Base-by-base conservation (phyloP, 64 coral and sea anemone genomes). In the Pocillopora damicornis region DNA sequence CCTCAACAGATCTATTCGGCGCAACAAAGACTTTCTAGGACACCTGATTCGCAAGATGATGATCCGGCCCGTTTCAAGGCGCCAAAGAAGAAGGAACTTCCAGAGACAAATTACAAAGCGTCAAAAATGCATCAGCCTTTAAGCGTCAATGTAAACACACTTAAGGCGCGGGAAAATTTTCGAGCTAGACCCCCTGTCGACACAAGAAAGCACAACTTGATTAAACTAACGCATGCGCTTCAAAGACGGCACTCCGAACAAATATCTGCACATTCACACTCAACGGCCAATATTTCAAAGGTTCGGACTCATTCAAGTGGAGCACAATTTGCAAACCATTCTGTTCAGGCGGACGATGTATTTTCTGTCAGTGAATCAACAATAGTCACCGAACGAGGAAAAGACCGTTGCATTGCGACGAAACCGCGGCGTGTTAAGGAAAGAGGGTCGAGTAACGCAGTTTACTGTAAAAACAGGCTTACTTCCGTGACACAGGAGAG, bases 291-390 rank as follows among this genome's bases (percentile, higher is more conserved):
- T 6, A 58, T 35, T 72, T 22, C 11, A 11, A 85, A 85, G 65
- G 13, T 22, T 1, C 65, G 81, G 34, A 85, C 71, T 25, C 64
- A 71, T 85, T 85, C 81, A 1, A 37, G 72, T 23, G 64, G 81
- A 51, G 80, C 6, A 12, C 35, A 67, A 58, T 11, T 35, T 71
- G 35, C 4, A 20, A 65, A 85, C 20, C 42, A 26, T 58, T 45
- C 37, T 58, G 37, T 26, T 13, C 22, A 20, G 4, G 81, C 71
- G 18, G 63, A 85, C 68, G 81, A 85, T 13, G 81, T 85, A 30
- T 85, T 85, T 18, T 20, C 65, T 22, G 42, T 72, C 4, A 85
- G 72, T 85, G 37, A 85, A n/a, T 38, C 36, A 26, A 85, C 81
- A 25, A 65, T 72, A 51, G 57, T 85, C 23, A 20, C 64, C 25